Evolutionary conservation across 2,888 invertebrate genomes (phyloP).

Genomic region (Plebejus melissa): DNA sequence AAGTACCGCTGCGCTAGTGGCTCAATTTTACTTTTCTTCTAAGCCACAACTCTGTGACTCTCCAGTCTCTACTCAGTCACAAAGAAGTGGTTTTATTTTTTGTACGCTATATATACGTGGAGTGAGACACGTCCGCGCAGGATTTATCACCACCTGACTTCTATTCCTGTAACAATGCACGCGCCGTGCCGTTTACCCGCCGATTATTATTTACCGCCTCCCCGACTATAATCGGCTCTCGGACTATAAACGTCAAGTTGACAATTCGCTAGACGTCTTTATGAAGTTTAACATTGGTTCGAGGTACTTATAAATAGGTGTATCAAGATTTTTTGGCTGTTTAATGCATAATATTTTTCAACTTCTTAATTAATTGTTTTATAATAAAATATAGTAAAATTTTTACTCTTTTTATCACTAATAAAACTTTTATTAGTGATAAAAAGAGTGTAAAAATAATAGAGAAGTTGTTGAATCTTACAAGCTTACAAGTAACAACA

Average conservation of each 20-base stretch:
- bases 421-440: too few species aligned
- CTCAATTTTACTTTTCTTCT: not conserved
- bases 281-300: too few species aligned
- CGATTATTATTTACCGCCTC: constrained; percentile 13
- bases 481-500: too few species aligned
- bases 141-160: constrained; percentile 53
- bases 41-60: not conserved
- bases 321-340: too few species aligned
- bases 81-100: constrained; percentile 41
- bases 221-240: not conserved
- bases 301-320: too few species aligned
- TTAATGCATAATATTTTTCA: not conserved
- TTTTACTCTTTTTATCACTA: too few species aligned
- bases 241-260: constrained; percentile 1
- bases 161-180: constrained; percentile 47
- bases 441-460: too few species aligned
- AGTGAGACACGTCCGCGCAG: constrained; percentile 46
- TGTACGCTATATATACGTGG: constrained; percentile 49
- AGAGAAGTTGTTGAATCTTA: too few species aligned
- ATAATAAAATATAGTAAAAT: too few species aligned
- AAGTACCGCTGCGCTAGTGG: too few species aligned
- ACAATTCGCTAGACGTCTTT: not conserved
- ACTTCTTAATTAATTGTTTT: not conserved
- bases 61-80: not conserved
- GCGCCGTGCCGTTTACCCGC: constrained; percentile 7